These are phyloP conservation scores for Ditylenchus dipsaci DNA, from an alignment of 1,140 invertebrate species.

Conservation along the genomic window DNA sequence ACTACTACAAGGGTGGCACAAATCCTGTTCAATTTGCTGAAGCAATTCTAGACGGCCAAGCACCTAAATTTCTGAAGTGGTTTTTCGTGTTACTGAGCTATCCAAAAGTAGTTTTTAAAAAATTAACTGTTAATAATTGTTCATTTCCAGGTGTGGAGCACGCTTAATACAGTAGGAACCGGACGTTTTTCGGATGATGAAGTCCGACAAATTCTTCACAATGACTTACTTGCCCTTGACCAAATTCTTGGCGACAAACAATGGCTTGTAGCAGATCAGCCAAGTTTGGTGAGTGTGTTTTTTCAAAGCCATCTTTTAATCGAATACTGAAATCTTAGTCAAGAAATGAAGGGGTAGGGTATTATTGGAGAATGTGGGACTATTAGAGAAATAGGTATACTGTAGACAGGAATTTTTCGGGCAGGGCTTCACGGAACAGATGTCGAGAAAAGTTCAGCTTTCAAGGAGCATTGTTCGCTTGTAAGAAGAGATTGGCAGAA, in stretches of 20 bases:
- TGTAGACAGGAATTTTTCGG: too few species aligned
- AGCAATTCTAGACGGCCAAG: neutral
- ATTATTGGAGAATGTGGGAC: too few species aligned
- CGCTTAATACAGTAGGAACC: neutral
- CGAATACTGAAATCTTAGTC: too few species aligned
- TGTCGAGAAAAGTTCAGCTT: too few species aligned
- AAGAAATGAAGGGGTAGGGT: too few species aligned
- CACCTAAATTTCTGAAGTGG: neutral
- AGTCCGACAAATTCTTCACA: conserved; percentile 21
- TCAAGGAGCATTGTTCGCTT: too few species aligned
- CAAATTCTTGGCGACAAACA: conserved; percentile 36
- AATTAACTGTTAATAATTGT: too few species aligned
- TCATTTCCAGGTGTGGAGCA: neutral
- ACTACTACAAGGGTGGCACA: neutral
- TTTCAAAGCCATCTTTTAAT: too few species aligned
- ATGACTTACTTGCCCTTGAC: conserved; percentile 30
- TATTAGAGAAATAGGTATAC: too few species aligned
- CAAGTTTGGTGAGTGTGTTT: conserved; percentile 30
- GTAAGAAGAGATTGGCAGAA: too few species aligned
- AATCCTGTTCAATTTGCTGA: neutral
- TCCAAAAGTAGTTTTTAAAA: too few species aligned
- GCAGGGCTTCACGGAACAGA: too few species aligned
- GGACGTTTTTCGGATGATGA: conserved; percentile 12
- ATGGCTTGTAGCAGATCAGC: conserved; percentile 32
- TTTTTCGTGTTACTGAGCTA: neutral